Evolutionary conservation across 2,888 invertebrate species (phyloP), one percentile per base, ranked within the genome.

Genomic region (Caenorhabditis becei): DNA sequence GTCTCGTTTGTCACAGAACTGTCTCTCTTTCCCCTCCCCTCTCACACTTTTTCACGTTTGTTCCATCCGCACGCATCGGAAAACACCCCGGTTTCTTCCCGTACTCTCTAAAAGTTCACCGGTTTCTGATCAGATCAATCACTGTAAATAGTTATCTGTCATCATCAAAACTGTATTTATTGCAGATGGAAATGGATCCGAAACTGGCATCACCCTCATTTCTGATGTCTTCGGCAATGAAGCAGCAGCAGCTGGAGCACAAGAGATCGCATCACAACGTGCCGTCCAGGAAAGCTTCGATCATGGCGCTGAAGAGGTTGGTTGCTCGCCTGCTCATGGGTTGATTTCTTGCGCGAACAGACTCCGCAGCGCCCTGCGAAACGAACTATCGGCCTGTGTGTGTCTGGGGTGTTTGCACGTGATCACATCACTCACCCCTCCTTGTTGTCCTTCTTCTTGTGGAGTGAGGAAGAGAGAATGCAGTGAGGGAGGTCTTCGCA

Each of bases 281-380:
- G 32, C 81, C 83, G 51, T 70, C 85, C 1, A 24, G 85, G 24
- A 85, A 85, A 58, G 85, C 85, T 16, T 81, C 81, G 16, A 75
- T 83, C 4, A 85, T 85, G 85, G 85, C 85, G 8, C 28, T 77
- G 26, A 85, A 85, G 63, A 85, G 85, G 85, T 85, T 20, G 56
- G 75, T 41, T 14, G 7, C 14, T 41, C 14, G 41, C 41, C 14
- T 74, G 41, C 59, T 51, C 26, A 28, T 44, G 11, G 20, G 5
- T 54, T 24, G 37, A 16, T 41, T 32, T 37, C 23, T 62, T n/a
- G 37, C 47, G 47, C 37, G 44, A 26, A 28, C 54, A 28, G 54
- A 51, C 47, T 59, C 59, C 59, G 59, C 69, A 59, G 59, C 59
- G 51, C 61, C 59, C 70, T 41, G 41, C 41, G 41, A 41, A 70